Conservation (phyloP, 2,888 invertebrate species). For the Conomelus anceps region DNA sequence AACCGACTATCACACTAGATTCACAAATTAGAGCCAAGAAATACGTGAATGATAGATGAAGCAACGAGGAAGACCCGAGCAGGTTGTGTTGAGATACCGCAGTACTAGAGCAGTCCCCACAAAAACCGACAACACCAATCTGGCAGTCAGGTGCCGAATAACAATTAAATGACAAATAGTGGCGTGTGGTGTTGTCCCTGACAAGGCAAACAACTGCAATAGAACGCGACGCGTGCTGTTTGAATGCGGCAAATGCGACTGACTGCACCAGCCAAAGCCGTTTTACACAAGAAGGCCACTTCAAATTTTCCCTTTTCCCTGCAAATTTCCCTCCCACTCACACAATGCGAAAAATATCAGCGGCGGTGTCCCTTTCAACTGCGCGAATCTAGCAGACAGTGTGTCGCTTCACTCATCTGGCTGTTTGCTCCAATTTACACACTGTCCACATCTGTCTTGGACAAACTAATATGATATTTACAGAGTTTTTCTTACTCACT, state of each 20-base stretch:
- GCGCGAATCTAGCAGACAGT: background rate
- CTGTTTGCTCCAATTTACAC: background rate
- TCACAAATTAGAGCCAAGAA: background rate
- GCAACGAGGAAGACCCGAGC: background rate
- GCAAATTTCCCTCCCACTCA: background rate
- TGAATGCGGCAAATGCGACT: background rate
- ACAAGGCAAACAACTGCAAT: background rate
- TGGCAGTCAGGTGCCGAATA: background rate
- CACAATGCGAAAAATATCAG: background rate
- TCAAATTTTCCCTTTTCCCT: background rate
- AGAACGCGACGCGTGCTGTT: background rate
- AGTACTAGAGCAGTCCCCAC: too few species aligned
- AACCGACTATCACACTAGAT: background rate
- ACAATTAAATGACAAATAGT: too few species aligned
- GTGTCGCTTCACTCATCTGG: background rate
- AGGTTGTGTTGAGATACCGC: background rate
- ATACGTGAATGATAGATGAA: background rate
- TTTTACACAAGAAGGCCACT: background rate
- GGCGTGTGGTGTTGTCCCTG: background rate
- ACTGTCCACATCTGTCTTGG: background rate
- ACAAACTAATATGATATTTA: too few species aligned
- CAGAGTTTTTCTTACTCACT: too few species aligned
- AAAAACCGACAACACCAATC: background rate
- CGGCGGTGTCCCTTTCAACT: too few species aligned
- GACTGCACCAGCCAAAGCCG: background rate